These are phyloP conservation scores for Gobio gobio DNA, from an alignment of 2,113 vertebrate species.

Conservation along the genomic window DNA sequence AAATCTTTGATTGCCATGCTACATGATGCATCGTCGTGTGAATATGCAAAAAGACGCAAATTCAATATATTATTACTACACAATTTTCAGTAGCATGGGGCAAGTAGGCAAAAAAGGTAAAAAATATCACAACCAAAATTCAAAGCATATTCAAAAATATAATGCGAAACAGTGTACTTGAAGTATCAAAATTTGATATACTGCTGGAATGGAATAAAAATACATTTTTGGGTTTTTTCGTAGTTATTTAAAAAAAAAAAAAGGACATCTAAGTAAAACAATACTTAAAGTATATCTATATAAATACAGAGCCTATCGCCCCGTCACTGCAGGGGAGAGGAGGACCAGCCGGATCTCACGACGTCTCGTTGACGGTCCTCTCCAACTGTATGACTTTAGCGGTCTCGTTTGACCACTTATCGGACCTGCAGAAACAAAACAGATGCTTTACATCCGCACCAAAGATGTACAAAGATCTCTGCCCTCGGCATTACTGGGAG, in stretches of 20 bases:
- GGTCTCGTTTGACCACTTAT: constrained; percentile 80
- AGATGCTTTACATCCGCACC: background rate
- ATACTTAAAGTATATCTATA: constrained; percentile 52
- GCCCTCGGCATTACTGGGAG: no score
- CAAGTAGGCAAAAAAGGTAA: constrained; percentile 25
- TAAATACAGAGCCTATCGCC: constrained; percentile 61
- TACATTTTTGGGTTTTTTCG: constrained; percentile 6
- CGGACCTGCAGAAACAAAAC: constrained; percentile 69
- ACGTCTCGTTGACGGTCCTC: constrained; percentile 85
- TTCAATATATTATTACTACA: constrained; percentile 23
- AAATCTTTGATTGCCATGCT: constrained; percentile 1
- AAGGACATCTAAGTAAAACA: constrained; percentile 48
- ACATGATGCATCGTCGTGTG: background rate
- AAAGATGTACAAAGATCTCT: no score
- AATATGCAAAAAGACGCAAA: background rate
- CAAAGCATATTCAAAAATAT: constrained; percentile 6
- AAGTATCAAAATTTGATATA: constrained; percentile 57
- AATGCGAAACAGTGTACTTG: constrained; percentile 13
- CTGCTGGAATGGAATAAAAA: constrained; percentile 61
- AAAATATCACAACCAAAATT: constrained; percentile 3
- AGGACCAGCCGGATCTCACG: constrained; percentile 69
- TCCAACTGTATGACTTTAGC: constrained; percentile 85
- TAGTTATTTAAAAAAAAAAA: constrained; percentile 32
- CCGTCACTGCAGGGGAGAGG: constrained; percentile 10
- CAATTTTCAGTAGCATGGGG: constrained; percentile 20